Evolutionary conservation across 2,797 vertebrate species (phyloP), one percentile per base, ranked within the genome.

Genomic region (Margarornis squamiger): DNA sequence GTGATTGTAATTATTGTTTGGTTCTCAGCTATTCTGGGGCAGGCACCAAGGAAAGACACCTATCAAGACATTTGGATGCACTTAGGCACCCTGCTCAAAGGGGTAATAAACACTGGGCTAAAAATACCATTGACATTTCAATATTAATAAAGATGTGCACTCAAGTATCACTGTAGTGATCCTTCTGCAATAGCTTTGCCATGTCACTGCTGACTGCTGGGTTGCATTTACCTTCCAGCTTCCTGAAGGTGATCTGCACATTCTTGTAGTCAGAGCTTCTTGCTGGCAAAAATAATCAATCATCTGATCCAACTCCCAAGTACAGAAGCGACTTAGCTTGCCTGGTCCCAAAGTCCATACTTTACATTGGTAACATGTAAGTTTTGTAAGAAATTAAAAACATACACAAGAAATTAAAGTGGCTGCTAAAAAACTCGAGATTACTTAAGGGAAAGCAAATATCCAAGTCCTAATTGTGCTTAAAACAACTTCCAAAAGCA

Each of bases 1-100:
- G 55, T 93, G 92, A 89, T 96, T 94, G 90, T 95, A 97, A 97
- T 95, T 95, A 96, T 91, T 96, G 92, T 93, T 96, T 95, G 87
- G 83, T 88, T 95, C 82, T 85, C 82, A 76, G 77, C 84, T 91
- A 91, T 94, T 93, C 92, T 90, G 85, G 86, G 84, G 90, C 76
- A 92, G 72, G 81, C 86, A 96, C 46, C 75, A 90, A 85, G 68
- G 82, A 96, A 91, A 88, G 85, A 63, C 43, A 84, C 90, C 82
- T 80, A 91, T 89, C 71, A 88, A 95, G 90, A 78, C 83, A 88
- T n/a, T 85, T 83, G 90, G 85, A 93, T 92, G 96, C 89, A 85
- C 93, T 94, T 90, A 91, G 85, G 79, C 87, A 58, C 88, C 59
- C 86, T 78, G 36, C 88, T 89, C 89, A 90, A 95, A 94, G 79